Percentiles rank a stretch among this genome's conserved stretches.
Evolutionary conservation across 2,113 vertebrate species (phyloP).

Genomic region (Agelaius tricolor): DNA sequence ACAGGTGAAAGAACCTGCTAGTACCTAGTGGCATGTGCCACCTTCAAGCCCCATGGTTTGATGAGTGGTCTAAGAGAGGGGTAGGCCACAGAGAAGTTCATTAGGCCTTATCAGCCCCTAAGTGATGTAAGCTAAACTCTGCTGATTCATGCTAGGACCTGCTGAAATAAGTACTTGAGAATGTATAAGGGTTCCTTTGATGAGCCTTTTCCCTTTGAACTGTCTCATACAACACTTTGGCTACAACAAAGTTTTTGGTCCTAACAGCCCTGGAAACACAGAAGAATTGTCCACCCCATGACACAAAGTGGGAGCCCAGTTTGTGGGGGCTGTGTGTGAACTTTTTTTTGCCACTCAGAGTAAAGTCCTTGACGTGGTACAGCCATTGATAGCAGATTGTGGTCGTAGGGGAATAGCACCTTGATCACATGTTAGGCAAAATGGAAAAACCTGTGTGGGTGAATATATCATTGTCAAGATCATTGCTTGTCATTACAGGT

Average conservation of each 20-base stretch:
- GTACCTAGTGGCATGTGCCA: not conserved
- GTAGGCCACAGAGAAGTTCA: not conserved
- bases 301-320: not conserved
- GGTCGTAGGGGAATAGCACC: not conserved
- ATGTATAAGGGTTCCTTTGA: not conserved
- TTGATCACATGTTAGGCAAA: not conserved
- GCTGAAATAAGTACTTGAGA: not conserved
- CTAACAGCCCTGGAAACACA: not conserved
- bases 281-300: not conserved
- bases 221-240: not conserved
- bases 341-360: rapidly evolving
- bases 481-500: not conserved
- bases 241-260: not conserved
- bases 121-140: not conserved
- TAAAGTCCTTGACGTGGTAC: rapidly evolving
- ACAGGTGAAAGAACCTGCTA: not conserved
- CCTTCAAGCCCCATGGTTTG: not conserved
- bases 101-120: not conserved
- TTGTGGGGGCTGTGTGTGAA: not conserved
- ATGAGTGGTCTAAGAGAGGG: not conserved
- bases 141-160: not conserved
- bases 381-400: not conserved
- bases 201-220: not conserved
- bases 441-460: not conserved
- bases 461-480: not conserved